phyloP scores from a whole-genome alignment of 2,113 vertebrate genomes.

The human (Homo sapiens) region DNA sequence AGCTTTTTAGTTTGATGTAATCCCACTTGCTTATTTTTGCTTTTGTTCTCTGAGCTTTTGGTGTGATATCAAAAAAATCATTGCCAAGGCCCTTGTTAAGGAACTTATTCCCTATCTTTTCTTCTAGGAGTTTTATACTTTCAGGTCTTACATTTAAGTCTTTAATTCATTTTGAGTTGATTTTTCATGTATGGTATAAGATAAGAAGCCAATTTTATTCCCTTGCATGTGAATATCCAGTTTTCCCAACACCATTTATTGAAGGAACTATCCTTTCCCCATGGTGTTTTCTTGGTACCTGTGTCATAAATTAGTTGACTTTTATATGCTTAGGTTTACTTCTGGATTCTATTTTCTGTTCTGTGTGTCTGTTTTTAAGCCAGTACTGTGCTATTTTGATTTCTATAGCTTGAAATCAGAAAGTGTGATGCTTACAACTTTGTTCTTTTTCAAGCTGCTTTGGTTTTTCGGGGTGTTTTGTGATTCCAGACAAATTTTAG shows the following conservation, averaged over 20 bases:
- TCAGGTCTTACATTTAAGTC: background rate
- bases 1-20: background rate
- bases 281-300: background rate
- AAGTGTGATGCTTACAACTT: background rate
- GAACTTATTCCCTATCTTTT: background rate
- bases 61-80: background rate
- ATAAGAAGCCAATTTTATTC: background rate
- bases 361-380: background rate
- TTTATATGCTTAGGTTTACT: background rate
- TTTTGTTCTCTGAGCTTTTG: background rate
- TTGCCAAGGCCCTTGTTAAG: background rate
- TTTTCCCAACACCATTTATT: background rate
- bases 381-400: background rate
- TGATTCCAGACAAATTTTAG: background rate
- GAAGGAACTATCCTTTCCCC: background rate
- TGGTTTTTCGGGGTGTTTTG: background rate
- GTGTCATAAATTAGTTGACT: background rate
- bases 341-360: background rate
- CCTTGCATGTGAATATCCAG: background rate
- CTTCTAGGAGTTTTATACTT: background rate
- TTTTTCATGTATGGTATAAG: background rate
- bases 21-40: background rate
- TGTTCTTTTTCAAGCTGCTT: background rate
- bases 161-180: background rate
- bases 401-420: background rate